Percentiles rank a stretch among this genome's conserved stretches.
Evolutionary conservation across 2,888 invertebrate species (phyloP).

Genomic region (Sycophila texana): DNA sequence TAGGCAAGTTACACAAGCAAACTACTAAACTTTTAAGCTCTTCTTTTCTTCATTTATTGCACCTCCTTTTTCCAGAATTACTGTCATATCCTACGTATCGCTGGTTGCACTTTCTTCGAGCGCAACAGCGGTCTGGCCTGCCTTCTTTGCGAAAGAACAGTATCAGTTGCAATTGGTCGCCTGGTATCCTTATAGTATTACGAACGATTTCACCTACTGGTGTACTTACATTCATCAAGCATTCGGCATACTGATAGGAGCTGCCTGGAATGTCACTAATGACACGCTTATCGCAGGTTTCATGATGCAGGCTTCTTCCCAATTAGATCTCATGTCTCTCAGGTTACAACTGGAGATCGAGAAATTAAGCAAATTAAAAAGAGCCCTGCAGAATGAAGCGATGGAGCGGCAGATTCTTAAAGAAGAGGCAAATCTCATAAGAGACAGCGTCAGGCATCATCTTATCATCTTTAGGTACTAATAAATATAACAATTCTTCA

Average conservation of each 20-base stretch:
- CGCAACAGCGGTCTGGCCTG: not conserved
- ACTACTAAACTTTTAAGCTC: not conserved
- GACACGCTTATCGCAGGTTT: constrained; percentile 43
- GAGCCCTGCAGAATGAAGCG: not conserved
- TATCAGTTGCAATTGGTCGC: not conserved
- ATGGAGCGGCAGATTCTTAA: not conserved
- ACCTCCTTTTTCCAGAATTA: not conserved
- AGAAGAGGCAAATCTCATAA: not conserved
- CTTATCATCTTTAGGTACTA: constrained; percentile 4
- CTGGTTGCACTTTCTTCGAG: not conserved
- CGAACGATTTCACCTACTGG: not conserved
- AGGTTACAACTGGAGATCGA: not conserved
- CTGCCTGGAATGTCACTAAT: constrained; percentile 16
- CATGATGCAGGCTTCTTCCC: constrained; percentile 48
- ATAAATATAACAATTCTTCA: not conserved
- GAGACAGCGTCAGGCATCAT: not conserved
- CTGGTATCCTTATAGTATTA: constrained; percentile 16
- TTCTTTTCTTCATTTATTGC: not conserved
- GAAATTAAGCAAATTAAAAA: no score
- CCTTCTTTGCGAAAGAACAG: not conserved
- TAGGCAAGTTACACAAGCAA: not conserved
- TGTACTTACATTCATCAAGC: constrained; percentile 18
- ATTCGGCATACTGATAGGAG: not conserved
- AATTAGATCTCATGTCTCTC: constrained; percentile 41
- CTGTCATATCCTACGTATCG: not conserved